Percentiles rank a stretch among this genome's conserved stretches.
phyloP scores from a whole-genome alignment of 2,113 vertebrate genomes.

The Gasterosteus aculeatus region DNA sequence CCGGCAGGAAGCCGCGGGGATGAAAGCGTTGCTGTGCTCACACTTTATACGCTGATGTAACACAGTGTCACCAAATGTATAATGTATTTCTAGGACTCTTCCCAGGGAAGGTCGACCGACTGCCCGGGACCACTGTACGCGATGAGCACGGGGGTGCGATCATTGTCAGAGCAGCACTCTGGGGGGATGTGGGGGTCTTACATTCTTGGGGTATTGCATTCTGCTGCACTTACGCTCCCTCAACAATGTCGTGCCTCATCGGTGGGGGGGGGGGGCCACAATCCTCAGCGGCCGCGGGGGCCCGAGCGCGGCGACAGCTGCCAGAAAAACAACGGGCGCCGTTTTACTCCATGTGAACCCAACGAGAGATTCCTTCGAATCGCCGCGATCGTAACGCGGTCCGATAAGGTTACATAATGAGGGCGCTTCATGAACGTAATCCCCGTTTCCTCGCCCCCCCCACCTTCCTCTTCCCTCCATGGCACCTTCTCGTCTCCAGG shows the following conservation, averaged over 20 bases:
- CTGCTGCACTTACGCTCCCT: conserved; percentile 63
- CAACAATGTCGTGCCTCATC: conserved; percentile 69
- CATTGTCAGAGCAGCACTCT: conserved; percentile 40
- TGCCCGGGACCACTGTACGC: conserved; percentile 1
- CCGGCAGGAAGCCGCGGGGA: conserved; percentile 30
- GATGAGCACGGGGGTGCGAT: conserved; percentile 51
- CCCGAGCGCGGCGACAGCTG: conserved; percentile 67
- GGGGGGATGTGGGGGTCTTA: conserved; percentile 23
- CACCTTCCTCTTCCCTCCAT: conserved; percentile 42
- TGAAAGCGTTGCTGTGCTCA: conserved; percentile 19
- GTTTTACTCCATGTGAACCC: conserved; percentile 54
- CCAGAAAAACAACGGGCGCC: conserved; percentile 65
- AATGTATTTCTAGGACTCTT: not conserved
- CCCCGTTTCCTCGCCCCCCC: conserved; percentile 56
- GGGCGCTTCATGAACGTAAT: conserved; percentile 63
- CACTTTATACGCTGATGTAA: not conserved
- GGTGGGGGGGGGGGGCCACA: conserved; percentile 21
- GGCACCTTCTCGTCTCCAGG: conserved; percentile 44
- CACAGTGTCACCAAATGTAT: not conserved
- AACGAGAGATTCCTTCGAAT: conserved; percentile 63
- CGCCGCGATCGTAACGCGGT: conserved; percentile 50
- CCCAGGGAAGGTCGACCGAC: not conserved
- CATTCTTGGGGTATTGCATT: conserved; percentile 70
- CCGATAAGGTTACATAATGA: conserved; percentile 75
- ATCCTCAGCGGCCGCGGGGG: conserved; percentile 60